Evolutionary conservation across 2,113 vertebrate genomes (phyloP), one percentile per base, ranked within the genome.

Genomic region (Trachemys scripta): DNA sequence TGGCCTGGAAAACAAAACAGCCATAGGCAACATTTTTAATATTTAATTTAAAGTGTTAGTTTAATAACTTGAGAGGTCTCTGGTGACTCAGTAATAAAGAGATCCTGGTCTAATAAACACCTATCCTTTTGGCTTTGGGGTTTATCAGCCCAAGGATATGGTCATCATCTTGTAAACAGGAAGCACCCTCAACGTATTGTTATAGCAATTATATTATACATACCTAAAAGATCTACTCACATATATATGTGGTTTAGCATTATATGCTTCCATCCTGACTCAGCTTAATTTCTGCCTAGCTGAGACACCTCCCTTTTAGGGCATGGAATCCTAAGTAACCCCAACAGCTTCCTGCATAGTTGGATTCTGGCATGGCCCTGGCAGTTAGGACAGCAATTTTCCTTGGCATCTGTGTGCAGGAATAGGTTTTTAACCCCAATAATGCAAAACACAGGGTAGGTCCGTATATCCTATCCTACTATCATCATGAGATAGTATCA

Each of bases 141-240:
- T 94, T 95, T 87, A 97, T 93, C 94, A 88, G 93, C 95, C 92
- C 88, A 88, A 79, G 93, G 93, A 92, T 92, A 87, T 29, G 94
- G 90, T 91, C 87, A 85, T 88, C 90, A 91, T 82, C 91, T 90
- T 38, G 2, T 93, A 93, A 38, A 97, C 78, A 92, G 80, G 90
- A 92, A 96, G 82, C 81, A 92, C 80, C 91, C 94, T 96, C 95
- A 82, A 97, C 87, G 94, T 90, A 88, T 88, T 65, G 56, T 85
- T 90, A 86, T 95, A 95, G 95, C 90, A 94, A 85, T 0, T 79
- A 47, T 42, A 57, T 91, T 95, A 90, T 82, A 87, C 76, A 78
- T 90, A 65, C 88, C 59, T 85, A 69, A 59, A 12, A 87, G 82
- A 76, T 2, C 76, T 42, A 24, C 89, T 92, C 94, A 90, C 93